A percentile compares a stretch with the other conserved stretches of the same genome.
phyloP scores from a whole-genome alignment of 2,888 invertebrate species.

The Drosophila paranaensis region DNA sequence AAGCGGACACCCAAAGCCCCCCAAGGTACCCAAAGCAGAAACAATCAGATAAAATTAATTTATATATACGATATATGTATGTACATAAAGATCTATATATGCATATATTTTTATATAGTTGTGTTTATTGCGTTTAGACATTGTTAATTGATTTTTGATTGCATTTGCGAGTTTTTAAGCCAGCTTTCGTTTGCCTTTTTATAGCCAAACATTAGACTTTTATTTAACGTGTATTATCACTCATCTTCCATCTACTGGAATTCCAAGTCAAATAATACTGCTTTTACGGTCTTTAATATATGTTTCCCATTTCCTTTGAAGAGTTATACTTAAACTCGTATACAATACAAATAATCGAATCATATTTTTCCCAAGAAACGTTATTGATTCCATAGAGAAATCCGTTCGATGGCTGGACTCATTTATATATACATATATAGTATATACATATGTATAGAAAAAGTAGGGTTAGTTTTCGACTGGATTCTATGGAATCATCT shows the following conservation, averaged over 20 bases:
- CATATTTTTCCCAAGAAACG: neutral
- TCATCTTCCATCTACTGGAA: neutral
- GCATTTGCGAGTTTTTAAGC: neutral
- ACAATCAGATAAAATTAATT: neutral
- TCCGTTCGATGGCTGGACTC: too few relatives aligned
- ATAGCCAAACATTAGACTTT: neutral
- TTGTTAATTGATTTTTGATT: conserved; percentile 20
- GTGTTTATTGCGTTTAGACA: neutral
- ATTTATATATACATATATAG: too few relatives aligned
- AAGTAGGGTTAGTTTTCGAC: too few relatives aligned
- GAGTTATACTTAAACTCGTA: neutral
- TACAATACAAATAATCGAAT: neutral
- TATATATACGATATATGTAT: neutral
- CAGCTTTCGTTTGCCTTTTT: neutral
- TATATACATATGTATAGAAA: too few relatives aligned
- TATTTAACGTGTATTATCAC: neutral
- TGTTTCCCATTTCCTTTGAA: neutral
- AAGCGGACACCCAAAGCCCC: conserved; percentile 22
- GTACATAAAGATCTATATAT: neutral
- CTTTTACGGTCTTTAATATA: neutral
- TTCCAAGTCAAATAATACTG: neutral
- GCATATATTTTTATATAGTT: neutral
- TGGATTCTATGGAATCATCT: too few relatives aligned
- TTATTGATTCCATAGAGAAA: neutral
- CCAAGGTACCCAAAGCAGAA: conserved; percentile 25